phyloP scores from a whole-genome alignment of 2,113 vertebrate species.

The Psephotus haematonotus region DNA sequence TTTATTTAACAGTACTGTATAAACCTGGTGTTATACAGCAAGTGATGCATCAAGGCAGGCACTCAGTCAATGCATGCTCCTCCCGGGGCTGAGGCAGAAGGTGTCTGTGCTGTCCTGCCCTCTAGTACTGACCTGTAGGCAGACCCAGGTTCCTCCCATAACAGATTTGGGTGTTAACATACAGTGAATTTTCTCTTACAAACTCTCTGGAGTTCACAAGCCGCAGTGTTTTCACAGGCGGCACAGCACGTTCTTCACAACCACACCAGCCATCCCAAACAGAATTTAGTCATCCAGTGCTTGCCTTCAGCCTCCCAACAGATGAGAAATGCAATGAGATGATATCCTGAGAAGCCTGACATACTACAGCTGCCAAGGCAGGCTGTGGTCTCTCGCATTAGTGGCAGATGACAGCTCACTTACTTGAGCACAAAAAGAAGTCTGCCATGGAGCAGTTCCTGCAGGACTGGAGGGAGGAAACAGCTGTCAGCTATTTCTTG shows the following conservation, averaged over 20 bases:
- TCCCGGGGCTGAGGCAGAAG: background rate
- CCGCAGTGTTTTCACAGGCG: background rate
- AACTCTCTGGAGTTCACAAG: background rate
- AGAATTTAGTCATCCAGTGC: background rate
- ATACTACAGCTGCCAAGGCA: conserved; percentile 6
- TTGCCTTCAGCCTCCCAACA: background rate
- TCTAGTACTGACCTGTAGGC: background rate
- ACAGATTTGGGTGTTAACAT: background rate
- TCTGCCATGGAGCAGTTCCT: background rate
- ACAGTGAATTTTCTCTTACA: accelerated
- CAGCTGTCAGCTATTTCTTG: conserved; percentile 57
- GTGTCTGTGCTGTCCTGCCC: background rate
- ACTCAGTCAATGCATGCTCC: background rate
- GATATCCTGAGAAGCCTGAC: conserved; percentile 3
- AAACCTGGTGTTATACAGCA: background rate
- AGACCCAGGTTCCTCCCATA: background rate
- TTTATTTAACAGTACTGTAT: background rate
- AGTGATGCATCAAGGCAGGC: background rate
- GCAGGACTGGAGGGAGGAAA: conserved; percentile 41
- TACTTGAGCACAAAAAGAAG: conserved; percentile 28
- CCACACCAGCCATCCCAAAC: background rate
- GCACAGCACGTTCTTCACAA: accelerated
- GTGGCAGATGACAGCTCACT: conserved; percentile 43
- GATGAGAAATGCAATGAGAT: background rate
- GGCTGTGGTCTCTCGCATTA: background rate